Evolutionary conservation across 1,140 invertebrate genomes (phyloP), one percentile per base, ranked within the genome.

Genomic region (Leptinotarsa undecemlineata): DNA sequence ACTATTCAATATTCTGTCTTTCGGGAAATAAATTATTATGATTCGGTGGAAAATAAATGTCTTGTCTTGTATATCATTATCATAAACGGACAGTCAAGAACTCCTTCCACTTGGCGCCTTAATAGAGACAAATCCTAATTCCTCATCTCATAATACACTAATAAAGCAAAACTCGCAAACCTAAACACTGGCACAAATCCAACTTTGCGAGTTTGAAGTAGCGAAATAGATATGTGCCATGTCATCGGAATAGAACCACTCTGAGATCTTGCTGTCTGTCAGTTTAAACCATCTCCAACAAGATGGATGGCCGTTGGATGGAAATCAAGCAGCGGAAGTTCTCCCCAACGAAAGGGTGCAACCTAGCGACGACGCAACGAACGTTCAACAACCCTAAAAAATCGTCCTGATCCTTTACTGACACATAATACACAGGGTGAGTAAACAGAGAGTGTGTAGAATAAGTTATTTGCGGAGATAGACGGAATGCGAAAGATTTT

Each of bases 261-360:
- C 82, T 82, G 81, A 79, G 82, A 83, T 84, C 82, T 81, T 81
- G 81, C 81, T 84, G 83, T 82, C 79, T 82, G 83, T 84, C 83
- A 84, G 82, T 84, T 83, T 84, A 84, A 84, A 84, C 82, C 83
- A 80, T 83, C 83, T 84, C 83, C 83, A 84, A 84, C 82, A 84
- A 84, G 83, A 84, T 84, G 83, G 83, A 84, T 84, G 83, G 81
- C 80, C 77, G 81, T 76, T 81, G 83, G 83, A 83, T 83, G 83
- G 82, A 84, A 84, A 84, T 84, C 83, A 83, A 83, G 81, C 80
- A 81, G 82, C 81, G 81, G 81, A 80, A 82, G 79, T 79, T 82
- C 81, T 79, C 76, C 79, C 81, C 73, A 77, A 75, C 80, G 79
- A 83, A 83, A 83, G 81, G 82, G 82, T 83, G 81, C 81, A 72